Evolutionary conservation across 2,113 vertebrate species (phyloP).

Genomic region (Fregata magnificens): DNA sequence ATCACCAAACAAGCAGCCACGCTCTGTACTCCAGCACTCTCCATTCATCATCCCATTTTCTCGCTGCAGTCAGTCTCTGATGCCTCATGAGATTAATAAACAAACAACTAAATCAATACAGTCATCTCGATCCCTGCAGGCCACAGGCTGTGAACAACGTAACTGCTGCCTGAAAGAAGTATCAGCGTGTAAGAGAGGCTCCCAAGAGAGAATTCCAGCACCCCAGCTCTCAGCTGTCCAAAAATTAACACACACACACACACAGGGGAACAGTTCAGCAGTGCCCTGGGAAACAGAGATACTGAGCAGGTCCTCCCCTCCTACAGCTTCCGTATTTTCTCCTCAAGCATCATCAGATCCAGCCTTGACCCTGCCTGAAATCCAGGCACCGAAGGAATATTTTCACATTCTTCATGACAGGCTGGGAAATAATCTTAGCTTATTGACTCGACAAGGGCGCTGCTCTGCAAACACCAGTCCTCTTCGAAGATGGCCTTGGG

Average conservation of each 20-base stretch:
- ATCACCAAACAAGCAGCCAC: background rate
- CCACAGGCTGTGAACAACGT: background rate
- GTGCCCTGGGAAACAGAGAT: background rate
- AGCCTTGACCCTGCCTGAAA: background rate
- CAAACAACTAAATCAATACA: conserved; percentile 46
- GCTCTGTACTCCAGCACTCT: background rate
- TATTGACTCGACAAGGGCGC: background rate
- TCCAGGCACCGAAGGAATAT: background rate
- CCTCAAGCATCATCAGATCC: background rate
- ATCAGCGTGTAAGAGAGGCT: background rate
- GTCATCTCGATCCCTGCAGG: conserved; percentile 21
- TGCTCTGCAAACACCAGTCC: background rate
- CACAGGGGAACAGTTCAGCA: background rate
- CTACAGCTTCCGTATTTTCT: background rate
- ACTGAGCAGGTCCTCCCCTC: background rate
- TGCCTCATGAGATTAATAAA: conserved; percentile 46
- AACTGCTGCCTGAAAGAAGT: background rate
- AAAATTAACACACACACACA: background rate
- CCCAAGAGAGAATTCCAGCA: background rate
- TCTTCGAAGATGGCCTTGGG: background rate
- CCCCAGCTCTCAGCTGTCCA: background rate
- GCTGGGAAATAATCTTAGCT: background rate
- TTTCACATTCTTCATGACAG: background rate
- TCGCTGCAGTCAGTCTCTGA: background rate
- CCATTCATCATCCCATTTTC: background rate